A percentile compares a stretch with the other conserved stretches of the same genome.
Conservation (phyloP, 2,113 vertebrate genomes). For the Delphinapterus leucas region DNA sequence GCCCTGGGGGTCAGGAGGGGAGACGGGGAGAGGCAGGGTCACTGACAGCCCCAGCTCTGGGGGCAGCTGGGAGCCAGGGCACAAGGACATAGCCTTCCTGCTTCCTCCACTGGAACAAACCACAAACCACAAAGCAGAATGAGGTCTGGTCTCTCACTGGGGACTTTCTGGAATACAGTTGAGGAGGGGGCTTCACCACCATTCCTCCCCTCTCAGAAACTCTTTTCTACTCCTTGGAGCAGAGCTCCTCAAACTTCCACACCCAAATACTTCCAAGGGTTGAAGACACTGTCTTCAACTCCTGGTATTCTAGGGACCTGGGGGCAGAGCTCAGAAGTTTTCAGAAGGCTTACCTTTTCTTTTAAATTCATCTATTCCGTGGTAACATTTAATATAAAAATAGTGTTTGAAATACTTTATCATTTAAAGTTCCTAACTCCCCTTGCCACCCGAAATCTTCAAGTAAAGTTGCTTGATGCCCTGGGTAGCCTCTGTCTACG, state of each 20-base stretch:
- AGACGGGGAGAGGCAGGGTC: background rate
- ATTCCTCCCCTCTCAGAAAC: background rate
- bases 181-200: background rate
- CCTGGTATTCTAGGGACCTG: background rate
- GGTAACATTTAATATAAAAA: background rate
- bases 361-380: background rate
- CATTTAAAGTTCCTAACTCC: background rate
- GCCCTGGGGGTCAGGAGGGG: slow-evolving; percentile 81
- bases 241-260: background rate
- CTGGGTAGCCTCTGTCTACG: background rate
- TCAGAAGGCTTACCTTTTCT: background rate
- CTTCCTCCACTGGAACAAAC: background rate
- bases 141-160: background rate
- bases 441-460: background rate
- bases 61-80: background rate
- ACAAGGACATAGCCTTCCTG: background rate
- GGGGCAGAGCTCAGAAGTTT: background rate
- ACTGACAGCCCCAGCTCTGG: background rate
- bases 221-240: background rate
- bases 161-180: background rate
- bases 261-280: background rate
- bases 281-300: background rate
- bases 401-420: background rate
- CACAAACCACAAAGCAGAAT: background rate
- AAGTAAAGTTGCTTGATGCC: background rate